Evolutionary conservation across 37 sponge, comb jelly and placozoan species (phyloP).

Genomic region (Tethya wilhelma): DNA sequence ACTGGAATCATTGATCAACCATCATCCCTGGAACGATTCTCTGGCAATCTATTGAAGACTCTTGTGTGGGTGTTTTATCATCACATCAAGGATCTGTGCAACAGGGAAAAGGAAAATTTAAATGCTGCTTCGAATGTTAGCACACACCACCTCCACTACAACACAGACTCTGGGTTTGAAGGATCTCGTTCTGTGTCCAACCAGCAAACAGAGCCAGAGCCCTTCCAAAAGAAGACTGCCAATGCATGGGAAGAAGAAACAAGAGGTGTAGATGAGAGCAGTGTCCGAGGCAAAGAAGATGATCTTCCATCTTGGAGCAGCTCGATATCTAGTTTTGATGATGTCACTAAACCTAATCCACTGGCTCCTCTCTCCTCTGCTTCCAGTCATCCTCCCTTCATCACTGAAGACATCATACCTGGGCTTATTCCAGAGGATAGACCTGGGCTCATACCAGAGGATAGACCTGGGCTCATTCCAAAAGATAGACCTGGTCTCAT

Average conservation of each 20-base stretch:
- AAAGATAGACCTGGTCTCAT: too few species aligned
- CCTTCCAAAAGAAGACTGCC: neutral
- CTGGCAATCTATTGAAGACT: conserved; percentile 42
- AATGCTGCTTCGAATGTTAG: neutral
- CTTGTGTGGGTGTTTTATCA: conserved; percentile 58
- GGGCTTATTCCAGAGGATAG: too few species aligned
- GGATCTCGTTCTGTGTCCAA: neutral
- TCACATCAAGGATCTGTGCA: neutral
- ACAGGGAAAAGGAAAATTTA: too few species aligned
- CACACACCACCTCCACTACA: neutral
- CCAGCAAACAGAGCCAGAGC: neutral
- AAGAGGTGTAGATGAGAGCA: neutral
- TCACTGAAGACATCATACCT: too few species aligned
- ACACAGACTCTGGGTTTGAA: neutral
- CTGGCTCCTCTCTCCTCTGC: neutral
- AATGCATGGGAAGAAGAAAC: neutral
- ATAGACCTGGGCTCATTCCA: too few species aligned
- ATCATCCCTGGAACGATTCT: conserved; percentile 46
- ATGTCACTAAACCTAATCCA: neutral
- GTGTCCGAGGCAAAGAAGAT: neutral
- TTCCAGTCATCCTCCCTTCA: too few species aligned
- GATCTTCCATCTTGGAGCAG: conserved; percentile 25
- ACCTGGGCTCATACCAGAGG: too few species aligned
- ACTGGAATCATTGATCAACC: conserved; percentile 82
- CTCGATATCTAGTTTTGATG: conserved; percentile 9